Conservation (phyloP, 2,113 vertebrate species). For the Oryctolagus cuniculus region DNA sequence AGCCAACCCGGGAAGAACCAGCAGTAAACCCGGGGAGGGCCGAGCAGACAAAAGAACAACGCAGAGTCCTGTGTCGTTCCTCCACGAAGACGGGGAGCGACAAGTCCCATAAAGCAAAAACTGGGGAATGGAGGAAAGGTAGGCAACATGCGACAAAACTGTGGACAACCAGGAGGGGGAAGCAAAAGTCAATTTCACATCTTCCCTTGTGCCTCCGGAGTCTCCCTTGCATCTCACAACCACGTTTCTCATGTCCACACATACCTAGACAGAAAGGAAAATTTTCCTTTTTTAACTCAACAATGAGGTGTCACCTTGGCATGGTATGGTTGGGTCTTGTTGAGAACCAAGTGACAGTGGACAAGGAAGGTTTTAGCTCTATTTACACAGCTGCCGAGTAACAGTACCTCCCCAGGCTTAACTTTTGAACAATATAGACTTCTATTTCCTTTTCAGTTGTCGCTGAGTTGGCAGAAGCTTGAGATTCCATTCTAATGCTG, state of each 20-base stretch:
- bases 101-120: background rate
- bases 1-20: too few relatives aligned
- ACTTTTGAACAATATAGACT: constrained; percentile 69
- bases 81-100: too few relatives aligned
- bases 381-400: constrained; percentile 72
- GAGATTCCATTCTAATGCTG: constrained; percentile 80
- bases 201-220: background rate
- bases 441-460: constrained; percentile 83
- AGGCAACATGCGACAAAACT: background rate
- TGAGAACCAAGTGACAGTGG: background rate
- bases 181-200: background rate
- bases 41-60: too few relatives aligned
- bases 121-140: background rate
- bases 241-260: background rate
- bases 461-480: constrained; percentile 72
- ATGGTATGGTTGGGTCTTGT: background rate
- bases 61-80: too few relatives aligned
- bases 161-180: background rate
- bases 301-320: background rate
- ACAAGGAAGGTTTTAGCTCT: constrained; percentile 70
- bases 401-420: constrained; percentile 52
- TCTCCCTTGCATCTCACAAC: too few relatives aligned
- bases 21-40: too few relatives aligned
- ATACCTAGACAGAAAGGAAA: background rate
- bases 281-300: background rate